Conservation (phyloP, 2,797 vertebrate species). For the Scyliorhinus canicula region DNA sequence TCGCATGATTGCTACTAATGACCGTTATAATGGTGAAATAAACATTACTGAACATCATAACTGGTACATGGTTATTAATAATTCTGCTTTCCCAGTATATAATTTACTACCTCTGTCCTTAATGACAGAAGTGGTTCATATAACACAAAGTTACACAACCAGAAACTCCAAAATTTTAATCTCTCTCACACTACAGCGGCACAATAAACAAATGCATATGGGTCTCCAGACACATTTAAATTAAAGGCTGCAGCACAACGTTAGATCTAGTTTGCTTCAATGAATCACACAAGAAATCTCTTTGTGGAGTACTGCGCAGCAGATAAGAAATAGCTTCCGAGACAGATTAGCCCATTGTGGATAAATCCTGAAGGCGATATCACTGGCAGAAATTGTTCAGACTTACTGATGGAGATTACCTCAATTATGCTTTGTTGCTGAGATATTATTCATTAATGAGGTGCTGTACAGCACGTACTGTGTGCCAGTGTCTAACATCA, state of each 20-base stretch:
- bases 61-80: neutral
- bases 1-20: neutral
- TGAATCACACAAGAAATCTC: constrained; percentile 26
- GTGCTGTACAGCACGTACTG: neutral
- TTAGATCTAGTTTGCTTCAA: constrained; percentile 28
- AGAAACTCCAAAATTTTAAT: constrained; percentile 12
- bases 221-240: constrained; percentile 20
- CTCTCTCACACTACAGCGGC: neutral
- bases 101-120: constrained; percentile 9
- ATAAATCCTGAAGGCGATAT: constrained; percentile 8
- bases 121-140: constrained; percentile 20
- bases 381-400: constrained; percentile 14
- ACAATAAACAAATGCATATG: constrained; percentile 14
- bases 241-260: constrained; percentile 19
- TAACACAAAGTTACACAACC: neutral
- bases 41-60: constrained; percentile 2
- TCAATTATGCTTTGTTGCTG: neutral
- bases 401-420: constrained; percentile 5
- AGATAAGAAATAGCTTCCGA: constrained; percentile 27
- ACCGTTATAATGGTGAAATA: neutral
- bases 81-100: neutral
- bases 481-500: neutral
- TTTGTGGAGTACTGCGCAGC: neutral
- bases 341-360: neutral
- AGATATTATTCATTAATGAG: constrained; percentile 8